phyloP scores from a whole-genome alignment of 2,113 vertebrate genomes.

The Salvator merianae region DNA sequence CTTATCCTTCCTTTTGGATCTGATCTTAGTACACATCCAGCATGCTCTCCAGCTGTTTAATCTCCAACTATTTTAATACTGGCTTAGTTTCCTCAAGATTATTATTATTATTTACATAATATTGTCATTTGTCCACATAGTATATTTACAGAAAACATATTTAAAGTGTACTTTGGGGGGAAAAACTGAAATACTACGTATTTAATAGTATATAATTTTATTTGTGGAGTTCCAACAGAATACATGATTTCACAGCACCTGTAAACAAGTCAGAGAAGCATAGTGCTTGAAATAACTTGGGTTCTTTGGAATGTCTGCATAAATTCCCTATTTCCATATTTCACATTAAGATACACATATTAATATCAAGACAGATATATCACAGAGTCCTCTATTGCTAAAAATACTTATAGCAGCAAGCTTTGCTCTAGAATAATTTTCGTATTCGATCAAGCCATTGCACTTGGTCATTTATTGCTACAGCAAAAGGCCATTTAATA shows the following conservation, averaged over 20 bases:
- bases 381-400: slow-evolving; percentile 63
- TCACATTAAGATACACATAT: slow-evolving; percentile 43
- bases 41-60: too few species aligned
- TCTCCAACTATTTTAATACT: too few species aligned
- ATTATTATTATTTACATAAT: too few species aligned
- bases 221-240: slow-evolving; percentile 36
- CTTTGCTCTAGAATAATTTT: slow-evolving; percentile 67
- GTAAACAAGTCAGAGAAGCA: slow-evolving; percentile 40
- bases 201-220: slow-evolving; percentile 20
- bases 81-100: too few species aligned
- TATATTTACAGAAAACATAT: too few species aligned
- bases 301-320: slow-evolving; percentile 73
- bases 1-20: too few species aligned
- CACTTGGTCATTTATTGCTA: slow-evolving; percentile 83
- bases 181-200: neutral
- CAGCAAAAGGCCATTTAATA: slow-evolving; percentile 72
- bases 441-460: slow-evolving; percentile 77
- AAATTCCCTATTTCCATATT: slow-evolving; percentile 32
- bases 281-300: slow-evolving; percentile 4
- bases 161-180: neutral
- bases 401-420: slow-evolving; percentile 75
- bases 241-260: slow-evolving; percentile 49
- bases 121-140: too few species aligned
- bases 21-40: too few species aligned
- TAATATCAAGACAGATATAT: slow-evolving; percentile 50